Evolutionary conservation across 2,888 invertebrate species (phyloP).

Genomic region (Melipona beecheii): DNA sequence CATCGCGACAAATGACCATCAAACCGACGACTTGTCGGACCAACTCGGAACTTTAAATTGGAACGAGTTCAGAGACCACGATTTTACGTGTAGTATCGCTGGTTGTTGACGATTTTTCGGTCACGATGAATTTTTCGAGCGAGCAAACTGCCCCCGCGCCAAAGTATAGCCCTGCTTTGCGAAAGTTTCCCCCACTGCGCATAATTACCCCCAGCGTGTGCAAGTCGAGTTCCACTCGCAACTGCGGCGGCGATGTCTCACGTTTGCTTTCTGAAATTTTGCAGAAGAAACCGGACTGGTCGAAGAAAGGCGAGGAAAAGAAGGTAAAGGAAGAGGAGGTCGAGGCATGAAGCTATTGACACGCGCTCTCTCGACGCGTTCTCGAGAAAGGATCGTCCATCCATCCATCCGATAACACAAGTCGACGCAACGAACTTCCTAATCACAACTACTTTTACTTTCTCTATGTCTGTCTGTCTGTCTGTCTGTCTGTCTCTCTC

Average conservation of each 20-base stretch:
- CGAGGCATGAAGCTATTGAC: constrained; percentile 89
- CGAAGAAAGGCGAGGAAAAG: constrained; percentile 94
- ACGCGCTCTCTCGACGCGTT: constrained; percentile 37
- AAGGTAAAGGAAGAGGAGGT: constrained; percentile 94
- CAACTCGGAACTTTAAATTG: constrained; percentile 6
- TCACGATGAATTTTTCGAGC: not conserved
- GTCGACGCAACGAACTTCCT: constrained; percentile 62
- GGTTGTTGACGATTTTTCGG: constrained; percentile 6
- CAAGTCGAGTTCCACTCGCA: constrained; percentile 19
- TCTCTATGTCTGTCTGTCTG: not conserved
- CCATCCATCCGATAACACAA: constrained; percentile 57
- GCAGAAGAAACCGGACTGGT: constrained; percentile 98
- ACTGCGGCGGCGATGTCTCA: constrained; percentile 34
- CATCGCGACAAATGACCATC: not conserved
- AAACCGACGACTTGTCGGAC: constrained; percentile 26
- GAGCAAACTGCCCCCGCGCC: not conserved
- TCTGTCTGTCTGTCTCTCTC: not conserved
- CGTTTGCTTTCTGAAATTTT: constrained; percentile 82
- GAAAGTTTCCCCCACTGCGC: constrained; percentile 21
- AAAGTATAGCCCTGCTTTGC: constrained; percentile 53
- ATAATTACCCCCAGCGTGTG: constrained; percentile 44
- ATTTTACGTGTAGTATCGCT: too few species aligned
- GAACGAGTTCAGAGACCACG: constrained; percentile 3
- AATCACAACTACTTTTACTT: constrained; percentile 4
- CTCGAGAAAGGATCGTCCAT: constrained; percentile 56